Conservation (phyloP, 2,113 vertebrate genomes). For the Peromyscus maniculatus region DNA sequence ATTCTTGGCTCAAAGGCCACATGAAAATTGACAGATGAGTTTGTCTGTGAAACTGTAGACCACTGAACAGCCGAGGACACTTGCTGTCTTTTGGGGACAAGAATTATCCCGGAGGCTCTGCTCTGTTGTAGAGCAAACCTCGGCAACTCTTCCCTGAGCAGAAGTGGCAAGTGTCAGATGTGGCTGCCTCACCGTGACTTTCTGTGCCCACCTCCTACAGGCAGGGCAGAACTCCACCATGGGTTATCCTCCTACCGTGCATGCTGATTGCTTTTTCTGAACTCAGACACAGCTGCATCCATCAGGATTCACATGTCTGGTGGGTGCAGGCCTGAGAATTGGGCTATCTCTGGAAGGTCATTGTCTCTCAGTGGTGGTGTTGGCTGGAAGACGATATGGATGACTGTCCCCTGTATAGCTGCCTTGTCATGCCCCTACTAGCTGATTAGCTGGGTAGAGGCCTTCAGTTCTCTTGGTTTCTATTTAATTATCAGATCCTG, state of each 20-base stretch:
- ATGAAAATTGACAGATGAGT: too few relatives aligned
- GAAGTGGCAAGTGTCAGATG: fast-evolving
- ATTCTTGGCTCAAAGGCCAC: background rate
- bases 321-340: background rate
- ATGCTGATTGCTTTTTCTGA: background rate
- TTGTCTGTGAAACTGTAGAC: background rate
- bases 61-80: fast-evolving
- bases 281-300: background rate
- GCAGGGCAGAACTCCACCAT: too few relatives aligned
- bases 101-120: background rate
- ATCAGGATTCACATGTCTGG: background rate
- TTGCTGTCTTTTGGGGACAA: too few relatives aligned
- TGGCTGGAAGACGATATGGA: background rate
- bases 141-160: background rate
- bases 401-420: background rate
- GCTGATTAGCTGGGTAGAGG: background rate
- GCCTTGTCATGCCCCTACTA: background rate
- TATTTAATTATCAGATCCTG: background rate
- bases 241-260: fast-evolving
- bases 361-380: background rate
- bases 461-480: background rate
- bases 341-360: background rate
- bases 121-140: background rate
- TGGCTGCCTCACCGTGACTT: background rate
- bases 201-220: background rate